Percentiles rank a stretch among this genome's conserved stretches.
These are phyloP conservation scores for Epinephelus malabaricus DNA, from an alignment of 2,797 vertebrate species.

Conservation along the genomic window DNA sequence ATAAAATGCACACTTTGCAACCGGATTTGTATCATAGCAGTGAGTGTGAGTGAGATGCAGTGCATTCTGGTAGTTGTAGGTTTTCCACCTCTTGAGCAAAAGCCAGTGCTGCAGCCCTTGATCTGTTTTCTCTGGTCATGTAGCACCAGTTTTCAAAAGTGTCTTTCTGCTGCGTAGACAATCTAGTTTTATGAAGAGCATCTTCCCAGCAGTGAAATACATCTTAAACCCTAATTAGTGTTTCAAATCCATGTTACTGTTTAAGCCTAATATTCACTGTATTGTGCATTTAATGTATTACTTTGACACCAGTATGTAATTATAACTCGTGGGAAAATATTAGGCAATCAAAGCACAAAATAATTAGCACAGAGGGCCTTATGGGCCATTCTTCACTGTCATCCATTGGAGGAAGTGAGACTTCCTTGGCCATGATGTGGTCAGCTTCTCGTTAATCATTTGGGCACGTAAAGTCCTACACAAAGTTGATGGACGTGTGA, in stretches of 20 bases:
- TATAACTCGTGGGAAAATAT: constrained; percentile 57
- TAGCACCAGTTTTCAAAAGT: too few species aligned
- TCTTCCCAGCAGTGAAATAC: too few species aligned
- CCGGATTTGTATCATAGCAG: too few species aligned
- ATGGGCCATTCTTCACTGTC: constrained; percentile 65
- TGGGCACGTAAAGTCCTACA: constrained; percentile 65
- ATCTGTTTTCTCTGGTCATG: too few species aligned
- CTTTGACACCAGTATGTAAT: not conserved
- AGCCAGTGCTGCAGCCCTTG: too few species aligned
- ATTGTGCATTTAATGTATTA: not conserved
- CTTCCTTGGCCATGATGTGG: constrained; percentile 67
- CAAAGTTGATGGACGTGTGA: constrained; percentile 77
- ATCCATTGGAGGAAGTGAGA: constrained; percentile 53
- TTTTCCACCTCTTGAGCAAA: too few species aligned
- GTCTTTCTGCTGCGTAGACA: too few species aligned
- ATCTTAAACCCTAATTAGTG: not conserved
- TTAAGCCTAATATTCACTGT: not conserved
- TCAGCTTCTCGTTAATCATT: constrained; percentile 78
- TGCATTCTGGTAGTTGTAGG: too few species aligned
- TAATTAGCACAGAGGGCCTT: constrained; percentile 51
- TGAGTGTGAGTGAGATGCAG: too few species aligned
- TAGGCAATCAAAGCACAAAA: constrained; percentile 32
- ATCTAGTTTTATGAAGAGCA: too few species aligned
- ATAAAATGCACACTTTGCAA: not conserved
- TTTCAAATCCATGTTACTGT: not conserved